These are phyloP conservation scores for Phainopepla nitens DNA, from an alignment of 2,113 vertebrate species.

Conservation along the genomic window DNA sequence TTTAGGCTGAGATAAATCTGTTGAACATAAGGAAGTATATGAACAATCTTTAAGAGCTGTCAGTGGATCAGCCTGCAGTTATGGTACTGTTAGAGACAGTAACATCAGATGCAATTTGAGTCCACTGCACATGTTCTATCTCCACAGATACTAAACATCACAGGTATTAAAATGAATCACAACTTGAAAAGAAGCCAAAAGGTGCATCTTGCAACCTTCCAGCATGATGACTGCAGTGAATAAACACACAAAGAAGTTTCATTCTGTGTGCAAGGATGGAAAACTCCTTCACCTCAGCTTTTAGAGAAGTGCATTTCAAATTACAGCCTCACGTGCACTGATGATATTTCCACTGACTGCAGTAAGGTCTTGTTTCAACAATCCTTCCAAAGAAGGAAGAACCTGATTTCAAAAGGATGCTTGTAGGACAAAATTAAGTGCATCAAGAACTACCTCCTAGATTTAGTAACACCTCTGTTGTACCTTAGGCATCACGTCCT, in stretches of 20 bases:
- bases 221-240: neutral
- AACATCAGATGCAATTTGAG: neutral
- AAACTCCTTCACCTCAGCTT: neutral
- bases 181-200: neutral
- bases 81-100: neutral
- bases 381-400: neutral
- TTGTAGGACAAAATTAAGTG: neutral
- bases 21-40: neutral
- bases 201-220: neutral
- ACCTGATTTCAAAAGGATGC: neutral
- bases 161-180: neutral
- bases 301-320: neutral
- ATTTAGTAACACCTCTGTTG: neutral
- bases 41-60: neutral
- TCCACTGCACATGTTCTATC: neutral
- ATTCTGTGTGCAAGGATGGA: neutral
- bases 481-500: neutral
- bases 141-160: neutral
- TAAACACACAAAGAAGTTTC: neutral
- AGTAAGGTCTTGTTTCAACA: neutral
- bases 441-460: neutral
- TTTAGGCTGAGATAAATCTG: neutral
- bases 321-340: neutral
- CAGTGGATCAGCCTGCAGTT: neutral
- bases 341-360: neutral